Evolutionary conservation across 2,888 invertebrate species (phyloP), one percentile per base, ranked within the genome.

Genomic region (Pogonocherus hispidulus): DNA sequence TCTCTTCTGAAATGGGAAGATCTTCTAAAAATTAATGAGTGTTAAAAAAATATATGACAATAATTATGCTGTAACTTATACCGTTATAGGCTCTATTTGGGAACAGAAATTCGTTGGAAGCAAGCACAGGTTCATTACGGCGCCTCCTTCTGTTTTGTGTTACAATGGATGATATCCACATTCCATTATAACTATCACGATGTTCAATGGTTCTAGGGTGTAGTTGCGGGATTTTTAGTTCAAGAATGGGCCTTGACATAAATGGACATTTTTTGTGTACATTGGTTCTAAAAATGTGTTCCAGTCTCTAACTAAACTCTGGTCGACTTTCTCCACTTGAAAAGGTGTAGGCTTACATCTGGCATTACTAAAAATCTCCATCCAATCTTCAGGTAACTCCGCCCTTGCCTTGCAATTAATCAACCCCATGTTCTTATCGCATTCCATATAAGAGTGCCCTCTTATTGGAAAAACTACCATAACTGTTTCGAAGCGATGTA

Each of bases 1-100:
- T 47, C 47, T 47, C 47, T 47, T 16, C 47, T 16, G 47, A 47
- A 47, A 47, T 47, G 47, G 18, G 47, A 47, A 47, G 3, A 9
- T 2, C 16, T 16, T 18, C 47, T 47, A 9, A 47, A 47, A 47
- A 47, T 47, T 16, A 41, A 41, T 6, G 16, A 14, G 18, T 14
- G 18, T 47, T 2, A 16, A 4, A 47, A 47, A 47, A 14, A 18
- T 2, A 47, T 23, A 23, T 23, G 23, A 23, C 23, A 23, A 23
- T 23, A 23, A 23, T 23, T 23, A 23, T 23, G 6, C 23, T 23
- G 23, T 23, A 23, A 6, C 6, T 23, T 6, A 4, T 23, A 6
- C 23, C 3, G 23, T 23, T 23, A 23, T 23, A 23, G 3, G 23
- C 23, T 23, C 23, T 3, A 23, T 23, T 23, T 23, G 23, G 23